A percentile compares a stretch with the other conserved stretches of the same genome.
These are phyloP conservation scores for Micrasema longulum DNA, from an alignment of 1,140 invertebrate species.

Conservation along the genomic window DNA sequence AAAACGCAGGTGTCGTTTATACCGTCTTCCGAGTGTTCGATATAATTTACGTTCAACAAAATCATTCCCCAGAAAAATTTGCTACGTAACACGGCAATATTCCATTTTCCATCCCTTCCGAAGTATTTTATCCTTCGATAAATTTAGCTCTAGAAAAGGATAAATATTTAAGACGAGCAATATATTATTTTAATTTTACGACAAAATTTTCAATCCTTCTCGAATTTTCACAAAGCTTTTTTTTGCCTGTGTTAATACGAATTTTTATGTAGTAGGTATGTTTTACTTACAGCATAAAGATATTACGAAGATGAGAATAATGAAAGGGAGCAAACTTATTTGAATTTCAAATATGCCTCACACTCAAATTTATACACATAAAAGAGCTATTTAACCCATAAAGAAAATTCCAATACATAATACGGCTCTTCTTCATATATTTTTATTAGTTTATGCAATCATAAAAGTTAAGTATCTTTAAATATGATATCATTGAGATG, in stretches of 20 bases:
- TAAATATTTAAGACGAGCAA: slow-evolving; percentile 22
- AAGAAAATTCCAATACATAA: slow-evolving; percentile 24
- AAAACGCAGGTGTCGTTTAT: slow-evolving; percentile 42
- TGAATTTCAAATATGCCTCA: slow-evolving; percentile 34
- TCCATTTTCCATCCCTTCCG: neutral
- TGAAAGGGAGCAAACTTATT: slow-evolving; percentile 30
- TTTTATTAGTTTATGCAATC: neutral
- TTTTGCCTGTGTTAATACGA: slow-evolving; percentile 15
- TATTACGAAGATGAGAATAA: slow-evolving; percentile 17
- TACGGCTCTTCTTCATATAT: neutral
- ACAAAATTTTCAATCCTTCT: slow-evolving; percentile 28
- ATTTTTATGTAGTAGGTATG: slow-evolving; percentile 8
- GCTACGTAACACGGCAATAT: neutral
- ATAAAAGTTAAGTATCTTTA: neutral
- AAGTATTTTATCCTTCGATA: slow-evolving; percentile 22
- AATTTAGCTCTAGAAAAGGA: slow-evolving; percentile 22
- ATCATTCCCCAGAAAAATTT: slow-evolving; percentile 26
- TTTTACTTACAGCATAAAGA: slow-evolving; percentile 16
- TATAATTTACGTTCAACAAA: slow-evolving; percentile 14
- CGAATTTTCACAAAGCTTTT: slow-evolving; percentile 16
- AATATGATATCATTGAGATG: neutral
- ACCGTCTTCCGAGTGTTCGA: slow-evolving; percentile 13
- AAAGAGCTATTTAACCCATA: slow-evolving; percentile 27
- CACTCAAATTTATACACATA: slow-evolving; percentile 28
- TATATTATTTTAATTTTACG: slow-evolving; percentile 27